Conservation (phyloP, 2,888 invertebrate species). For the Celastrina argiolus region DNA sequence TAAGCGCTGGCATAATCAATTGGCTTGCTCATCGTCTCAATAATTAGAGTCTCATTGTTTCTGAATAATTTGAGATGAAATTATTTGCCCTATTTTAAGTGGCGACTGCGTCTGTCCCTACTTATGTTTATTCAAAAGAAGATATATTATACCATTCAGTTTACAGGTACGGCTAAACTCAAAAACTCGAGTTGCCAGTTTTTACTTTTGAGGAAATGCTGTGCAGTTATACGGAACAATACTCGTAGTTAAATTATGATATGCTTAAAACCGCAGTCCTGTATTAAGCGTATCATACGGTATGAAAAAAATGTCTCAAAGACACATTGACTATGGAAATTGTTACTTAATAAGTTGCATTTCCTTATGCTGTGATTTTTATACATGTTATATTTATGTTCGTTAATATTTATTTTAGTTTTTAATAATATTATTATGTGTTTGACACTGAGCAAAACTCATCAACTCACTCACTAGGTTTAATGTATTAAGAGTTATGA, state of each 20-base stretch:
- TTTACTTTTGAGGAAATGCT: background rate
- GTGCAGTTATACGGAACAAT: background rate
- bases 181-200: background rate
- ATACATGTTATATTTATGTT: constrained; percentile 10
- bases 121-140: background rate
- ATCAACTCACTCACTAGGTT: background rate
- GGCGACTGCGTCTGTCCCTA: background rate
- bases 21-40: background rate
- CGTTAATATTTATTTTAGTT: constrained; percentile 3
- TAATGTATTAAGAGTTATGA: background rate
- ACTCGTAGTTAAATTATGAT: background rate
- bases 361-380: constrained; percentile 26
- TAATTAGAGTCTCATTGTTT: background rate
- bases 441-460: background rate
- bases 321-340: background rate
- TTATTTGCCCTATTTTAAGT: no score
- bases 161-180: no score
- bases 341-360: background rate
- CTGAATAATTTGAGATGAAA: background rate
- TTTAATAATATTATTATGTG: background rate
- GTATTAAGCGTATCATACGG: background rate
- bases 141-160: background rate
- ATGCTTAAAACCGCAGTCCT: no score
- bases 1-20: constrained; percentile 13
- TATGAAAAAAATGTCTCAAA: background rate